Conservation (phyloP, 1,140 invertebrate species). For the Drosophila equinoxialis region DNA sequence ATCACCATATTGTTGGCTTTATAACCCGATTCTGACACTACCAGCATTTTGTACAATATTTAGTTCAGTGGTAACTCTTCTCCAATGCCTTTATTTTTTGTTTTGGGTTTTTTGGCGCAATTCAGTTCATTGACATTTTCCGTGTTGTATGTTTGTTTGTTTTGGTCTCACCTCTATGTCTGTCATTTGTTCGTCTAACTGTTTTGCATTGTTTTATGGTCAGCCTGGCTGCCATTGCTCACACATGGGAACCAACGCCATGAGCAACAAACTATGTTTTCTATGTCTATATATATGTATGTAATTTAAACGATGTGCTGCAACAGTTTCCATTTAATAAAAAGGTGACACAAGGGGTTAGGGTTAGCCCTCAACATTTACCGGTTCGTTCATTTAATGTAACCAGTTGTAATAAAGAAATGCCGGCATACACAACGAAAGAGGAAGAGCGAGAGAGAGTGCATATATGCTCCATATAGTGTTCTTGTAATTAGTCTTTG, state of each 20-base stretch:
- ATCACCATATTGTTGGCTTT: constrained; percentile 23
- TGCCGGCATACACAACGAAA: not conserved
- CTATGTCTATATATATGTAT: not conserved
- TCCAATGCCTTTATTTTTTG: constrained; percentile 12
- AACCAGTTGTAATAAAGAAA: constrained; percentile 37
- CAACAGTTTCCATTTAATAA: constrained; percentile 77
- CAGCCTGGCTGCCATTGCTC: constrained; percentile 52
- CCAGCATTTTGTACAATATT: constrained; percentile 12
- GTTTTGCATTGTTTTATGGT: constrained; percentile 81
- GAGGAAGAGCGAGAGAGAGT: not conserved
- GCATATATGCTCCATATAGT: constrained; percentile 52
- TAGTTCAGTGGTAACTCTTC: constrained; percentile 4
- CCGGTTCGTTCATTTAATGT: constrained; percentile 59
- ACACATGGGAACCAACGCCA: constrained; percentile 74
- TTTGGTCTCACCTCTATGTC: constrained; percentile 2
- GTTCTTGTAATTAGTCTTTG: constrained; percentile 58
- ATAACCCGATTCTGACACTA: constrained; percentile 11
- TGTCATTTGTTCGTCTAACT: constrained; percentile 68
- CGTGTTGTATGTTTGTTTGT: constrained; percentile 33
- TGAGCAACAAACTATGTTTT: constrained; percentile 28
- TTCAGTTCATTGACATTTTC: constrained; percentile 68
- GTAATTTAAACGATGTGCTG: constrained; percentile 48
- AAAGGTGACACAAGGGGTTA: constrained; percentile 46
- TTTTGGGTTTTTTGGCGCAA: constrained; percentile 29
- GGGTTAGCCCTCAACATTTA: constrained; percentile 52